Conservation (phyloP, 2,797 vertebrate species). For the Gadopsis marmoratus region DNA sequence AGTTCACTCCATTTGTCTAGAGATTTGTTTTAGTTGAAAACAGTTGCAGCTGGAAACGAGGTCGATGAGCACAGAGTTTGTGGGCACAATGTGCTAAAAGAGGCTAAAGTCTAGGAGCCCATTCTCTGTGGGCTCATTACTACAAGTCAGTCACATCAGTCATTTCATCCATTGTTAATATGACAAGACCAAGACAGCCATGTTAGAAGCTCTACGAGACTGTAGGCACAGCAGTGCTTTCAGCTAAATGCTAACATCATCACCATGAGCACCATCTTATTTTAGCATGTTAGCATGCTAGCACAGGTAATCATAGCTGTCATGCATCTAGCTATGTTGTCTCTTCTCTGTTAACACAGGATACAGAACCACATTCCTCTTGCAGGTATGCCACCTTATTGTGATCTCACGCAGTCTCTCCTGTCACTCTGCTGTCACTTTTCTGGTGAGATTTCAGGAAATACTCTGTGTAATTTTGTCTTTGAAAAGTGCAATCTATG, state of each 20-base stretch:
- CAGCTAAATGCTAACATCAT: too few species aligned
- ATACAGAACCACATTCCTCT: slow-evolving; percentile 39
- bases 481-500: too few species aligned
- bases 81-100: neutral
- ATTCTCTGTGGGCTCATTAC: too few species aligned
- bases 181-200: too few species aligned
- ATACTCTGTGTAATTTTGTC: too few species aligned
- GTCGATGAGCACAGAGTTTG: neutral
- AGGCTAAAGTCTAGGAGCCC: neutral
- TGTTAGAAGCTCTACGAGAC: too few species aligned
- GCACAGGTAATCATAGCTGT: neutral
- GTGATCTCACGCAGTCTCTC: neutral
- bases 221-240: too few species aligned
- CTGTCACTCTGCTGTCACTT: slow-evolving; percentile 31
- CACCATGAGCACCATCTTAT: too few species aligned
- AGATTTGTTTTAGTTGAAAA: too few species aligned
- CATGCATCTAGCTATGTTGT: slow-evolving; percentile 7
- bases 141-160: too few species aligned
- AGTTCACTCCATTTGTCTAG: neutral
- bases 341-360: slow-evolving; percentile 8
- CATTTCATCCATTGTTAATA: too few species aligned
- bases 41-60: neutral
- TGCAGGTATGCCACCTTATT: slow-evolving; percentile 26
- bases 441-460: neutral
- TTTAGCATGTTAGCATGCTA: too few species aligned